Evolutionary conservation across 1,140 invertebrate genomes (phyloP).

Genomic region (Cherax destructor): DNA sequence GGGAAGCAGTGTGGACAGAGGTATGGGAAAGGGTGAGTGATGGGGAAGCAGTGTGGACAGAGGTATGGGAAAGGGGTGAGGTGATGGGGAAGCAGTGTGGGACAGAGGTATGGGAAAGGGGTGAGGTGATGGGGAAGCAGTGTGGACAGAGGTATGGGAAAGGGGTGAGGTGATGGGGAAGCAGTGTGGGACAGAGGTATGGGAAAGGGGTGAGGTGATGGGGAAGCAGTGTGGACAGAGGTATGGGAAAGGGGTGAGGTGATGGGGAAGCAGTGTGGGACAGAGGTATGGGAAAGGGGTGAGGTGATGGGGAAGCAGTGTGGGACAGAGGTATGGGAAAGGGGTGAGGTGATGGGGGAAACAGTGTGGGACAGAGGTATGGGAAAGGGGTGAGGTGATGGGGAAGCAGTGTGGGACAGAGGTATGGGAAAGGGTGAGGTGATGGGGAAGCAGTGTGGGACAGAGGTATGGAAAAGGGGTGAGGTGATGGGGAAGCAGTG

Average conservation of each 20-base stretch:
- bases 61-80: neutral
- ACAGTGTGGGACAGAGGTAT: neutral
- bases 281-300: neutral
- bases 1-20: neutral
- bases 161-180: neutral
- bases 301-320: neutral
- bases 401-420: neutral
- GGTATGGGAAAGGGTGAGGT: neutral
- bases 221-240: neutral
- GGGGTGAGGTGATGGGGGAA: neutral
- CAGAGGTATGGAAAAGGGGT: neutral
- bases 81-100: neutral
- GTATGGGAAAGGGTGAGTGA: neutral
- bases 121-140: neutral
- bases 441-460: neutral
- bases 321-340: neutral
- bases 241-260: neutral
- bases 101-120: neutral
- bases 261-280: neutral
- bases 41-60: neutral
- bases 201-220: neutral
- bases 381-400: neutral
- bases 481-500: neutral
- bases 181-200: neutral
- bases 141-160: conserved; percentile 1